A percentile compares a stretch with the other conserved stretches of the same genome.
These are phyloP conservation scores for Henicopernis longicauda DNA, from an alignment of 2,113 vertebrate genomes.

Conservation along the genomic window DNA sequence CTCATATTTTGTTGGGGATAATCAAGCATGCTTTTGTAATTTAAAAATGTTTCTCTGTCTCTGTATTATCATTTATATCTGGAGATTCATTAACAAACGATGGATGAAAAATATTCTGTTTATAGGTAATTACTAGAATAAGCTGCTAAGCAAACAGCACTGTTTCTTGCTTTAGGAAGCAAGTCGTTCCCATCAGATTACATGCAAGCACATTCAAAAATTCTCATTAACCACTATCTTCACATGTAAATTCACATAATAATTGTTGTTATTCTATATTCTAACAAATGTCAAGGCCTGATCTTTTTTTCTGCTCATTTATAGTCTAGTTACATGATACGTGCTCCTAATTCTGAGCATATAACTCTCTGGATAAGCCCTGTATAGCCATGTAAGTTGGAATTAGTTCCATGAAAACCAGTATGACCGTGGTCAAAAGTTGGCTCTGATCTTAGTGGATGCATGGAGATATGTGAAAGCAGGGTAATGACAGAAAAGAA, in stretches of 20 bases:
- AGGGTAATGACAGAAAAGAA: background rate
- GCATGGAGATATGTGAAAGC: background rate
- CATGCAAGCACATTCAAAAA: background rate
- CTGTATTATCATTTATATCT: slow-evolving; percentile 70
- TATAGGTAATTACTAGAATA: background rate
- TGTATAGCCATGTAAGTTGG: background rate
- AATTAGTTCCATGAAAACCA: background rate
- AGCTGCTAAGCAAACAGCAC: background rate
- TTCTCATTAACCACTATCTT: background rate
- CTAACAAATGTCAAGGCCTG: background rate
- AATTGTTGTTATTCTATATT: background rate
- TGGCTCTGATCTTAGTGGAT: background rate
- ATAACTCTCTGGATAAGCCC: background rate
- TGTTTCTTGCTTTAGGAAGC: background rate
- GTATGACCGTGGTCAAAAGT: background rate
- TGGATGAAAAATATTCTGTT: background rate
- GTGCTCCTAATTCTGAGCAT: background rate
- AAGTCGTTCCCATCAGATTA: background rate
- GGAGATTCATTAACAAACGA: slow-evolving; percentile 32
- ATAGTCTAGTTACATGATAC: background rate
- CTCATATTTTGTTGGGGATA: slow-evolving; percentile 54
- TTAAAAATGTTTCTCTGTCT: slow-evolving; percentile 25
- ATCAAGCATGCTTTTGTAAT: slow-evolving; percentile 73
- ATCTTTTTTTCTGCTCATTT: background rate
- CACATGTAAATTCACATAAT: background rate